Evolutionary conservation across 2,888 invertebrate species (phyloP), one percentile per base, ranked within the genome.

Genomic region (Drosophila leonis): DNA sequence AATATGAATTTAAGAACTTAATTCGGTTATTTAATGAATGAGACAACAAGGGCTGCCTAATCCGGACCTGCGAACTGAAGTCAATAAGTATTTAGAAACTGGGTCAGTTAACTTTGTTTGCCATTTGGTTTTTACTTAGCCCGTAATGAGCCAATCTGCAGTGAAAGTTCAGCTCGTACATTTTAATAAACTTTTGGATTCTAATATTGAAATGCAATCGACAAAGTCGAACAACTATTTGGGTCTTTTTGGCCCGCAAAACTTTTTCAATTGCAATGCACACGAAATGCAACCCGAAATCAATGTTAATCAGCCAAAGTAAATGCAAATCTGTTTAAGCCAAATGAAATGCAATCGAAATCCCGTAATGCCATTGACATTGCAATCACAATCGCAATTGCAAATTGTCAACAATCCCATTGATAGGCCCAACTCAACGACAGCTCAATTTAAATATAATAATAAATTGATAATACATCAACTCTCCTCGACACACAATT

Each of bases 181-280:
- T 72, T 75, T 84, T 61, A 87, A 75, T 68, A 65, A 87, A 77
- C 69, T 82, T 82, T 77, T 60, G 24, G 56, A 37, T 78, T 72
- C 71, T 66, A 54, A 72, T 72, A 75, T 59, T 64, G 60, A 72
- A 63, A 24, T 44, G 51, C 62, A 49, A 67, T 51, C 61, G 52
- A 48, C 67, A 71, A 82, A 76, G 63, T 69, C 60, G 29, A 62
- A 60, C 39, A 79, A 64, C 48, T 83, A 72, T 55, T 37, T 24
- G 42, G 2, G 6, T 15, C 24, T n/a, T 37, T 37, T 54, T 10
- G 15, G n/a, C 24, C 42, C 35, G 46, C 42, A 56, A 61, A 85
- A 87, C 66, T 87, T 82, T 82, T 78, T 70, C 80, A 82, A 87
- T 87, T 75, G 78, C 72, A 82, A 57, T 71, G 65, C 61, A 63